Evolutionary conservation across 2,888 invertebrate species (phyloP), one percentile per base, ranked within the genome.

Genomic region (Tiliacea aurago): DNA sequence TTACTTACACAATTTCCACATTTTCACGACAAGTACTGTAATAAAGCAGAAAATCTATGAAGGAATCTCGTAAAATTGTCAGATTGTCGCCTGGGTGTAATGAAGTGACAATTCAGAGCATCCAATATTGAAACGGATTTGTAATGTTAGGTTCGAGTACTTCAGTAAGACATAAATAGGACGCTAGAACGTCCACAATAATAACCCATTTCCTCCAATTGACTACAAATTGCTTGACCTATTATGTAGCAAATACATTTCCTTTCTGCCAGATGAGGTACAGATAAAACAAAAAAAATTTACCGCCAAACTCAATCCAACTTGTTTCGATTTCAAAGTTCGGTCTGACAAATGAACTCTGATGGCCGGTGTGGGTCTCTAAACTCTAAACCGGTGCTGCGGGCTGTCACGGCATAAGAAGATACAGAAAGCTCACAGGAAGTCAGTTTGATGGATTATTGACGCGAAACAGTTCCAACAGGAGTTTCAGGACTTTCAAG

Each of bases 141-240:
- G 20, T 58, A 15, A 51, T 18, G 43, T 53, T 13, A 13, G 6
- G 37, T 58, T 28, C n/a, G 58, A 59, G 18, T 18, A 55, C 41
- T 51, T 37, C 55, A 62, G 51, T 56, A 70, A 23, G 9, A 41
- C 75, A 59, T 9, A 47, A 74, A 51, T 65, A 49, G 41, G 37
- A 66, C 59, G 49, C 58, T 59, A 13, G 61, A 78, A 66, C 71
- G 61, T 61, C 66, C 71, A 76, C 76, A 69, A 70, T 81, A 76
- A 83, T 76, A 71, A 79, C 69, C 33, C 69, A 79, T 83, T 81
- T 76, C 81, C 81, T 83, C 70, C 69, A 79, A 81, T 81, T 83
- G 69, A 75, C 58, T 51, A 76, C 71, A 71, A 83, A 81, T 79
- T 76, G 76, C 63, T 70, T 61, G 41, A 58, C 62, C 76, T 28